Evolutionary conservation across 64 coral and sea anemone genomes (phyloP).

Genomic region (Porites australiensis): DNA sequence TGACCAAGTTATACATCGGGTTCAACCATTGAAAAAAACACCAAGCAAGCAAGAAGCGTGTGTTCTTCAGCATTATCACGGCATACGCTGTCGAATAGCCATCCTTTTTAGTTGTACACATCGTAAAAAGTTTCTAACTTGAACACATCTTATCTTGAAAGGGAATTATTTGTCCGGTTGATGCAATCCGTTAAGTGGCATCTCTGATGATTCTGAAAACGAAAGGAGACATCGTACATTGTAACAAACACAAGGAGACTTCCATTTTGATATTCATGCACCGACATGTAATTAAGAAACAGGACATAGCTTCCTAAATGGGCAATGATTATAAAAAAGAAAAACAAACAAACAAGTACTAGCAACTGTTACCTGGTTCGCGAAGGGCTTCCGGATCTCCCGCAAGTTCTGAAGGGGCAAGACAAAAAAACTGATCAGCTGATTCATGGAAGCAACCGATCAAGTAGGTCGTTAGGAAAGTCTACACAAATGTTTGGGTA

Average conservation of each 20-base stretch:
- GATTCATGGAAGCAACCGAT: too few species aligned
- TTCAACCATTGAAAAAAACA: not conserved
- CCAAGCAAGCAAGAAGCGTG: not conserved
- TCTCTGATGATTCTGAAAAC: constrained; percentile 32
- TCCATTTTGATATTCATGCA: too few species aligned
- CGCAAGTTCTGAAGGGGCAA: constrained; percentile 69
- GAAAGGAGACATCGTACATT: not conserved
- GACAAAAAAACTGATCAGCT: not conserved
- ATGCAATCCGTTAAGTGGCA: constrained; percentile 30
- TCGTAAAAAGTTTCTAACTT: not conserved
- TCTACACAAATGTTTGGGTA: too few species aligned
- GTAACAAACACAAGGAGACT: too few species aligned
- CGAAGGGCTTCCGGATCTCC: constrained; percentile 71
- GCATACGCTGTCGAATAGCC: not conserved
- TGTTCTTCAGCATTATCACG: not conserved
- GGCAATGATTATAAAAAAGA: too few species aligned
- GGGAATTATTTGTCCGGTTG: not conserved
- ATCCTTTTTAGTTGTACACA: not conserved
- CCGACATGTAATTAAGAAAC: not conserved
- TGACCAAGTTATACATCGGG: not conserved
- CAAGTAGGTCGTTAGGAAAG: not conserved
- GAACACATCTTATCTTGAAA: not conserved
- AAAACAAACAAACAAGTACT: too few species aligned
- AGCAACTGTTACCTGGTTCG: constrained; percentile 74
- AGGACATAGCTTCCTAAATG: not conserved